Evolutionary conservation across 1,140 invertebrate species (phyloP).

Genomic region (Ridgeia piscesae): DNA sequence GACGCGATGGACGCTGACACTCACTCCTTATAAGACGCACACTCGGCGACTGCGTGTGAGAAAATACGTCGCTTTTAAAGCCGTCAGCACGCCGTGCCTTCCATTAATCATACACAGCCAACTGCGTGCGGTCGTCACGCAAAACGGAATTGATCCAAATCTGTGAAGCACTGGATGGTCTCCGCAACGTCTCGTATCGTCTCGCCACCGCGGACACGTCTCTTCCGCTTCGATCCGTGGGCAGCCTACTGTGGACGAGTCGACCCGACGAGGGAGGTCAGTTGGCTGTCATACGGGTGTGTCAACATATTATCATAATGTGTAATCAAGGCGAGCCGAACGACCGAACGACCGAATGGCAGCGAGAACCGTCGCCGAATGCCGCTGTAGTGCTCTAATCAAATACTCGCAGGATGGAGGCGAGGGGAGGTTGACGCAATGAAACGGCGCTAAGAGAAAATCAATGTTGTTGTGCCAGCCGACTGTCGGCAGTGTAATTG

Average conservation of each 20-base stretch:
- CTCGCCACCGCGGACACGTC: neutral
- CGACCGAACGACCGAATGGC: too few species aligned
- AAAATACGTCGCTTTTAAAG: neutral
- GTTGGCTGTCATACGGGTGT: neutral
- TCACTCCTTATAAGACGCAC: neutral
- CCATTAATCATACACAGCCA: neutral
- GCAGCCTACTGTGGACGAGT: neutral
- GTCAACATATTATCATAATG: neutral
- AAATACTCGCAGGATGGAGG: neutral
- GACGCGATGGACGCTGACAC: neutral
- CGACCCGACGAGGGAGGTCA: neutral
- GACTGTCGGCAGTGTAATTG: neutral
- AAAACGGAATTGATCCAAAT: slow-evolving; percentile 1
- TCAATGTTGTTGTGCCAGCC: neutral
- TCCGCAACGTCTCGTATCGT: neutral
- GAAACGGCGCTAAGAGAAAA: neutral
- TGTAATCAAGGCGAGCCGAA: neutral
- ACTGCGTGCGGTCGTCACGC: neutral
- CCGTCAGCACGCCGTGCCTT: neutral
- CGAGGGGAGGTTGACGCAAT: neutral
- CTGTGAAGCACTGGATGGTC: neutral
- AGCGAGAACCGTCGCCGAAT: neutral
- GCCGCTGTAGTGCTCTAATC: neutral
- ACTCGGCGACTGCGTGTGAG: neutral
- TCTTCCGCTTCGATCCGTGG: neutral